phyloP scores from a whole-genome alignment of 1,140 invertebrate species.

The Xylocopa sonorina region DNA sequence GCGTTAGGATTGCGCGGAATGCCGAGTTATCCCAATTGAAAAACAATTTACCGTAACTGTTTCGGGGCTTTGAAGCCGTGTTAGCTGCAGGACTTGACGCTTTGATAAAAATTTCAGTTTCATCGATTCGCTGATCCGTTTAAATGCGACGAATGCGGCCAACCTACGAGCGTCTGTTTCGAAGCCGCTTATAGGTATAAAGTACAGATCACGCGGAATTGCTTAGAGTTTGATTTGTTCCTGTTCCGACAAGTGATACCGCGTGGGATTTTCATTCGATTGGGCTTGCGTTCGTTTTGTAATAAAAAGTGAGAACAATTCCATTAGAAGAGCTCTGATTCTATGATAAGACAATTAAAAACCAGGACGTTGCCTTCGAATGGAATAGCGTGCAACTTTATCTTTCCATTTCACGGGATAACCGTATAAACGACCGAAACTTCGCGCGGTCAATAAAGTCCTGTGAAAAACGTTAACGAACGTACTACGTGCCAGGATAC shows the following conservation, averaged over 20 bases:
- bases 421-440: neutral
- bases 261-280: too few species aligned
- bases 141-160: slow-evolving; percentile 35
- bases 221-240: slow-evolving; percentile 23
- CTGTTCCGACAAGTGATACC: slow-evolving; percentile 33
- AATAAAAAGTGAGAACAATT: neutral
- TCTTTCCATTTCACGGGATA: neutral
- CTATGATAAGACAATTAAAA: too few species aligned
- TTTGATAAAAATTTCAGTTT: slow-evolving; percentile 53
- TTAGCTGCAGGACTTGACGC: slow-evolving; percentile 27
- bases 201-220: slow-evolving; percentile 45
- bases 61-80: slow-evolving; percentile 22
- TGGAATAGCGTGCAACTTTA: neutral
- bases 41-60: slow-evolving; percentile 28
- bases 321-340: slow-evolving; percentile 2
- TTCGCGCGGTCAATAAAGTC: neutral
- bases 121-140: slow-evolving; percentile 51
- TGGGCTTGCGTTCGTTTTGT: neutral
- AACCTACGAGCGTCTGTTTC: slow-evolving; percentile 29
- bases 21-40: neutral
- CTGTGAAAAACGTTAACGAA: slow-evolving; percentile 4
- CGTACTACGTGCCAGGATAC: neutral
- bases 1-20: neutral
- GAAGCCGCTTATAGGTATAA: slow-evolving; percentile 61
- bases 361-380: too few species aligned